Evolutionary conservation across 2,888 invertebrate species (phyloP).

Genomic region (Drosophila algonquin): DNA sequence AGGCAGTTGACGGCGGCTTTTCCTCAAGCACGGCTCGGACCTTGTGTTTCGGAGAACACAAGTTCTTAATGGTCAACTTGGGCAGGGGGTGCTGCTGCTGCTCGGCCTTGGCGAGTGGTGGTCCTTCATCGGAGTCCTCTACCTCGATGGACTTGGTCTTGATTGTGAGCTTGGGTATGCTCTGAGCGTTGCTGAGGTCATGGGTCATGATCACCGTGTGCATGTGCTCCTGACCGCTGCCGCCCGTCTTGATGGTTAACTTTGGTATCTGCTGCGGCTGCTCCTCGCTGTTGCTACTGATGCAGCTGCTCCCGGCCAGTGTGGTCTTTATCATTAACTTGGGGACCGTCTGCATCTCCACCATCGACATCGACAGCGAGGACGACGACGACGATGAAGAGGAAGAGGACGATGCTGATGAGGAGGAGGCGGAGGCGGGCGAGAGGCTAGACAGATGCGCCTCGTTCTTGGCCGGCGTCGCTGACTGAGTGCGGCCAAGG

Average conservation of each 20-base stretch:
- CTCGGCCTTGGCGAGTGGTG: constrained; percentile 72
- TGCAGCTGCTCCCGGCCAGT: constrained; percentile 68
- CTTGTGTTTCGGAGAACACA: constrained; percentile 84
- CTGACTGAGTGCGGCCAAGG: constrained; percentile 82
- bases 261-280: constrained; percentile 80
- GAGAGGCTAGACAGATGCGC: constrained; percentile 79
- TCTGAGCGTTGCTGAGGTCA: constrained; percentile 80
- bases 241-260: constrained; percentile 84
- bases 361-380: constrained; percentile 78
- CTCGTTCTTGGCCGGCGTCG: constrained; percentile 85
- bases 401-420: constrained; percentile 82
- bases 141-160: constrained; percentile 82
- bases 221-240: constrained; percentile 54
- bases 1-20: constrained; percentile 41
- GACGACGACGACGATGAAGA: constrained; percentile 64
- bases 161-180: constrained; percentile 82
- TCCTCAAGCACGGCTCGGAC: constrained; percentile 85
- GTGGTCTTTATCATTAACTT: constrained; percentile 86
- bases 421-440: constrained; percentile 69
- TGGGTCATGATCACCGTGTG: constrained; percentile 85
- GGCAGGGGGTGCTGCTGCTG: constrained; percentile 76
- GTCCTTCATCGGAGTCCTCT: constrained; percentile 71
- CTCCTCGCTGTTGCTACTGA: constrained; percentile 62
- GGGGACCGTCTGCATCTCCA: constrained; percentile 84
- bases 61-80: constrained; percentile 83